Base-by-base conservation (phyloP, 2,797 vertebrate species). In the Liparis tanakae region DNA sequence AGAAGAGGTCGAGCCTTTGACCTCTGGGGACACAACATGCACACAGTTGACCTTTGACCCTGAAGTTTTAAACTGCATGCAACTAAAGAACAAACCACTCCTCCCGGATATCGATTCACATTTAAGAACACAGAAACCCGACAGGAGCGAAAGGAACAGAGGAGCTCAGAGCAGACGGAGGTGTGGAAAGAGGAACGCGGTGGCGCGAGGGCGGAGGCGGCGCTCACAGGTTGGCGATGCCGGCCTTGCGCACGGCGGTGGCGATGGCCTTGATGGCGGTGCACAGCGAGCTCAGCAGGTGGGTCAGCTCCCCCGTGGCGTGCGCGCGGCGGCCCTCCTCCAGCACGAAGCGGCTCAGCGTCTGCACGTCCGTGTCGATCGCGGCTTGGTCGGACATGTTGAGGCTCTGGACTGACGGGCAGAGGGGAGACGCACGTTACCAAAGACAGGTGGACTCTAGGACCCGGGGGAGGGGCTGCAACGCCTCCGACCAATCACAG, bases 261-360 rank as follows among this genome's bases (percentile, higher is more conserved):
- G 96, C 97, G 77, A 97, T 98, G 85, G 96, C 96, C 88, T 98
- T 97, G 87, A 98, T 84, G 6, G 96, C 96, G 0, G 97, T 96
- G 94, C 96, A 97, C 74, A 98, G 93, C 13, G 96, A 94, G 88
- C 96, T 98, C 64, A 98, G 94, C 70, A 98, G 94, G 78, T 95
- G 97, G 30, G 96, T 98, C 84, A 98, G 84, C 90, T 98, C 96
- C 3, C 97, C 97, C 0, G 95, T 98, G 9, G 96, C 94, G 0
- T 94, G 90, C 17, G 94, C 96, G 90, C 91, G 96, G 85, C 95
- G 93, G 75, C 97, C 96, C 82, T 98, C 95, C 83, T 98, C 96
- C 94, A 96, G 94, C n/a, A 98, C 96, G 78, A 98, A 98, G 82
- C 96, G 94, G 88, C 96, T 98, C 91, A 98, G 94, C 80, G 97